These are phyloP conservation scores for Drosophila ustulata DNA, from an alignment of 2,888 invertebrate genomes.

Conservation along the genomic window DNA sequence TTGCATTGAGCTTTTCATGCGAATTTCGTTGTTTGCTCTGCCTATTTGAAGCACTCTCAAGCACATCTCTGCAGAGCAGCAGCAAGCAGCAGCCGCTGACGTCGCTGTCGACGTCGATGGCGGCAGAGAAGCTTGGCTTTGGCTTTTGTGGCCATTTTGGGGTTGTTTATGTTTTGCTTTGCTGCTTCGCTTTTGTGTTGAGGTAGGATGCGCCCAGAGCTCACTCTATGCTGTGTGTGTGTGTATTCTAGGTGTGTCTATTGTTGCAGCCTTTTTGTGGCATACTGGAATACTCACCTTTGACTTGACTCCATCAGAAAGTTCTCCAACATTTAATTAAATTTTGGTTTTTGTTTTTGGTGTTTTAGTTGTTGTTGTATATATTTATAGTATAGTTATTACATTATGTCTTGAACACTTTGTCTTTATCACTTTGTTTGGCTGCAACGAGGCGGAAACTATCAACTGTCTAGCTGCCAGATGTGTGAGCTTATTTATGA, in stretches of 20 bases:
- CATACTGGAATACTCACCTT: slow-evolving; percentile 62
- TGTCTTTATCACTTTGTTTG: slow-evolving; percentile 77
- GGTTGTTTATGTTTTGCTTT: slow-evolving; percentile 76
- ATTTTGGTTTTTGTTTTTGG: slow-evolving; percentile 13
- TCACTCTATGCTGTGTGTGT: neutral
- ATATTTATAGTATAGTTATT: slow-evolving; percentile 61
- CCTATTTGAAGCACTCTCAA: slow-evolving; percentile 65
- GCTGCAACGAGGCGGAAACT: slow-evolving; percentile 61
- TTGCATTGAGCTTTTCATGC: slow-evolving; percentile 72
- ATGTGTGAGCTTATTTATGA: slow-evolving; percentile 7
- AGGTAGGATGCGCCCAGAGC: slow-evolving; percentile 68
- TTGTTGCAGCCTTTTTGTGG: slow-evolving; percentile 20
- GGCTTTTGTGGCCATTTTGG: slow-evolving; percentile 61
- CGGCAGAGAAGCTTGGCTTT: slow-evolving; percentile 35
- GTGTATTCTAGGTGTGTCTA: slow-evolving; percentile 55
- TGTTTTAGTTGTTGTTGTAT: slow-evolving; percentile 35
- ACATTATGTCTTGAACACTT: slow-evolving; percentile 77
- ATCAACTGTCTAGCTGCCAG: slow-evolving; percentile 60
- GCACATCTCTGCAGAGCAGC: slow-evolving; percentile 28
- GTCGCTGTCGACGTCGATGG: neutral
- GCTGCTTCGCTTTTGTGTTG: slow-evolving; percentile 66
- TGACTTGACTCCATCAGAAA: slow-evolving; percentile 57
- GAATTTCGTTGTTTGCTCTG: slow-evolving; percentile 61
- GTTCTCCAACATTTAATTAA: slow-evolving; percentile 38
- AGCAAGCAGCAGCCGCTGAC: slow-evolving; percentile 13